Evolutionary conservation across 2,888 invertebrate species (phyloP).

Genomic region (Glaucopsyche alexis): DNA sequence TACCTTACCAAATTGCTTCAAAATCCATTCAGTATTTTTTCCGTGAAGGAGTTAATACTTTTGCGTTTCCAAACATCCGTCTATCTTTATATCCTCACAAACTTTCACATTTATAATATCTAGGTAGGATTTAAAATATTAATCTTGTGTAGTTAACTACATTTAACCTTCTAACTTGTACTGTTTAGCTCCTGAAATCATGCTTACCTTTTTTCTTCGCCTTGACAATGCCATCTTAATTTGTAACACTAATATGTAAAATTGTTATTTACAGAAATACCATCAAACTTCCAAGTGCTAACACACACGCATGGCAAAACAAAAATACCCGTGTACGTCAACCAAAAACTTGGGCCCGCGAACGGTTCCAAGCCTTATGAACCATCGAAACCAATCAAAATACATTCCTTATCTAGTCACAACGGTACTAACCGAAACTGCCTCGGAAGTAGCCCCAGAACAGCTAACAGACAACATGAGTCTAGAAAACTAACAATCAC

Average conservation of each 20-base stretch:
- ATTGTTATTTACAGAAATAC: conserved; percentile 47
- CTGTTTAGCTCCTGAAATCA: neutral
- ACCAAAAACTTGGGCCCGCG: conserved; percentile 40
- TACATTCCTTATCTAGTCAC: conserved; percentile 25
- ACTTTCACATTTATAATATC: too few relatives aligned
- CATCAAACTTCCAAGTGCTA: conserved; percentile 42
- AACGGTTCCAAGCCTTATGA: conserved; percentile 11
- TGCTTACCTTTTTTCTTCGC: neutral
- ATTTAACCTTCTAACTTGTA: neutral
- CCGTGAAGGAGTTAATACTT: too few relatives aligned
- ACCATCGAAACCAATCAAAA: conserved; percentile 24
- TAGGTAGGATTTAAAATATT: too few relatives aligned
- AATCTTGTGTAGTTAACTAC: neutral
- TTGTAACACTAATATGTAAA: neutral
- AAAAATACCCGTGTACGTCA: conserved; percentile 60
- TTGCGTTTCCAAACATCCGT: too few relatives aligned
- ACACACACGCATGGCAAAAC: conserved; percentile 47
- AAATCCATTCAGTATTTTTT: too few relatives aligned
- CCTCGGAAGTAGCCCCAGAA: conserved; percentile 1
- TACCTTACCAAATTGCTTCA: too few relatives aligned
- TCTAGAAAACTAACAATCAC: neutral
- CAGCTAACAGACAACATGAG: neutral
- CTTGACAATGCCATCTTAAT: neutral
- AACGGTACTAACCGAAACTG: conserved; percentile 11
- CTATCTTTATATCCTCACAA: neutral